Conservation (phyloP, 1,140 invertebrate genomes). For the Rhagoletis pomonella region DNA sequence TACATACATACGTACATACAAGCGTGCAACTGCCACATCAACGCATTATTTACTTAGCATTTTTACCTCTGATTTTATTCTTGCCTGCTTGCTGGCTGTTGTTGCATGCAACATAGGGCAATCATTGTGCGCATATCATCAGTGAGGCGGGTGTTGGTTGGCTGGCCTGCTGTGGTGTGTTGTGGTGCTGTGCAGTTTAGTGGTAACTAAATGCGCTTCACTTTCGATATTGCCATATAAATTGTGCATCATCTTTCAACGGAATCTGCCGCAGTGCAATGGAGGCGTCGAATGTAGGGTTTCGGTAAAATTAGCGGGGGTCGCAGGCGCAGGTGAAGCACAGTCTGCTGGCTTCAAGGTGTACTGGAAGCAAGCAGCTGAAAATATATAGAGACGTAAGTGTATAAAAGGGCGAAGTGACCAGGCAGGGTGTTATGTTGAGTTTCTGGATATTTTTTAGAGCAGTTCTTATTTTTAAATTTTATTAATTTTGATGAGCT, state of each 20-base stretch:
- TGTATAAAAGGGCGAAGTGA: too few relatives aligned
- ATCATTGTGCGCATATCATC: background rate
- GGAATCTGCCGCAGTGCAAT: slow-evolving; percentile 11
- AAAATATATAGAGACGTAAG: too few relatives aligned
- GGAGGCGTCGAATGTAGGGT: background rate
- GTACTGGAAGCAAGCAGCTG: too few relatives aligned
- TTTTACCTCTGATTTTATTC: background rate
- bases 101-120: background rate
- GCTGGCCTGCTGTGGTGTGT: background rate
- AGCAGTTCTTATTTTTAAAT: too few relatives aligned
- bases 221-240: slow-evolving; percentile 21
- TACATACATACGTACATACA: background rate
- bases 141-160: background rate
- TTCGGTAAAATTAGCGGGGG: too few relatives aligned
- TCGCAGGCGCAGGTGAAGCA: too few relatives aligned
- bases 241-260: slow-evolving; percentile 17
- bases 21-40: background rate
- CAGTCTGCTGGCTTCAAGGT: too few relatives aligned
- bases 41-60: slow-evolving; percentile 2
- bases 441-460: too few relatives aligned
- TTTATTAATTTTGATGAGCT: too few relatives aligned
- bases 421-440: too few relatives aligned
- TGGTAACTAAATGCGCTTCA: slow-evolving; percentile 30
- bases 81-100: background rate
- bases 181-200: background rate